Evolutionary conservation across 1,140 invertebrate species (phyloP).

Genomic region (Drosophila obscura): DNA sequence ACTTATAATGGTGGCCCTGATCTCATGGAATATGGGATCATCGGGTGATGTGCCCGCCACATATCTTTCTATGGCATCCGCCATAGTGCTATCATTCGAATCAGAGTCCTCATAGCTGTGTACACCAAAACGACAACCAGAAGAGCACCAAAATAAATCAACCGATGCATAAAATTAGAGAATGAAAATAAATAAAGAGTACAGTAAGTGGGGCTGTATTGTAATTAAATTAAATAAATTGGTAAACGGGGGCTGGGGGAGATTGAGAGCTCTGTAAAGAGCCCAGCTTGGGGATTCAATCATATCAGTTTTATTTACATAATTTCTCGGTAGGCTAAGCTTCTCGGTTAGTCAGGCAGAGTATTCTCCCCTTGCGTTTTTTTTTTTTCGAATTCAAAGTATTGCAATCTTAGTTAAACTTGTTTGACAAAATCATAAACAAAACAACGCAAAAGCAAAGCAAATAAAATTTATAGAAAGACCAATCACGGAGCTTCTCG

Average conservation of each 20-base stretch:
- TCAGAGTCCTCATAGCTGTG: slow-evolving; percentile 63
- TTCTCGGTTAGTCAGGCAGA: slow-evolving; percentile 27
- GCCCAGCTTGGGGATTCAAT: neutral
- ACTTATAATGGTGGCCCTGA: slow-evolving; percentile 42
- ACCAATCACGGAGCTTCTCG: neutral
- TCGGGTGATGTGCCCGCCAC: slow-evolving; percentile 30
- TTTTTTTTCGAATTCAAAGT: slow-evolving; percentile 67
- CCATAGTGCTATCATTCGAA: slow-evolving; percentile 62
- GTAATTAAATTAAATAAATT: slow-evolving; percentile 18
- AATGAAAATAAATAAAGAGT: slow-evolving; percentile 75
- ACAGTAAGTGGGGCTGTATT: slow-evolving; percentile 30
- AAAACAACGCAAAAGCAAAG: slow-evolving; percentile 44
- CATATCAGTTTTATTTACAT: slow-evolving; percentile 26
- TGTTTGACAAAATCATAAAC: slow-evolving; percentile 36
- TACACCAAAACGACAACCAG: slow-evolving; percentile 23
- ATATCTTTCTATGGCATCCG: slow-evolving; percentile 37
- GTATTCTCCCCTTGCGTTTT: slow-evolving; percentile 14
- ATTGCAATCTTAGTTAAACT: slow-evolving; percentile 73
- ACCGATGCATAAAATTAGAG: slow-evolving; percentile 41
- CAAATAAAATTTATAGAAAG: slow-evolving; percentile 21
- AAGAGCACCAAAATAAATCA: slow-evolving; percentile 52
- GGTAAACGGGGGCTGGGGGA: neutral
- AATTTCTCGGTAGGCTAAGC: slow-evolving; percentile 1
- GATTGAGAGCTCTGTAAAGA: neutral
- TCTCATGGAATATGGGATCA: slow-evolving; percentile 54